These are phyloP conservation scores for Drosophila greeni DNA, from an alignment of 2,888 invertebrate genomes.

Conservation along the genomic window DNA sequence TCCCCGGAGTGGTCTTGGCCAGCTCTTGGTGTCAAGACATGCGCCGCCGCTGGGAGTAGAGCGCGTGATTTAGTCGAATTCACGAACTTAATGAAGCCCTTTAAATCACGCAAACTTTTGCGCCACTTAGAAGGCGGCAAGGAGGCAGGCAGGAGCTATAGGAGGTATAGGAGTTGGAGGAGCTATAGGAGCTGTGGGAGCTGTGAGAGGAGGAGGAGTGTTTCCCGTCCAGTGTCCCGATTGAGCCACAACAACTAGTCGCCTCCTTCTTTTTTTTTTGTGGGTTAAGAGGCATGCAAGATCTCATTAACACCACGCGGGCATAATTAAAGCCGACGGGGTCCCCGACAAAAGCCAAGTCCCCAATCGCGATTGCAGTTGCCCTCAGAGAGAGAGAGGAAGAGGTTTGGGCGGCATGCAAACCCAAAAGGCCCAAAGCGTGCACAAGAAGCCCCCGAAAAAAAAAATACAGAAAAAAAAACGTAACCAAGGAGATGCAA, in stretches of 20 bases:
- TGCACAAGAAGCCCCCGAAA: slow-evolving; percentile 27
- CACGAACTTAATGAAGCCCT: slow-evolving; percentile 80
- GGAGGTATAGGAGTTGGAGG: too few relatives aligned
- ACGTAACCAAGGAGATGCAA: slow-evolving; percentile 55
- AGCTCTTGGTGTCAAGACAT: slow-evolving; percentile 67
- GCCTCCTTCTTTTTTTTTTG: slow-evolving; percentile 1
- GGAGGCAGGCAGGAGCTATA: slow-evolving; percentile 1
- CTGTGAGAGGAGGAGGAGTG: slow-evolving; percentile 1
- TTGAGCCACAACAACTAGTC: slow-evolving; percentile 73
- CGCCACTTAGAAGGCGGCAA: slow-evolving; percentile 67
- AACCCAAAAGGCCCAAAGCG: slow-evolving; percentile 33
- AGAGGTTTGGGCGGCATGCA: slow-evolving; percentile 40
- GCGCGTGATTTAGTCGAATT: slow-evolving; percentile 80
- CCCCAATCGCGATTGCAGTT: slow-evolving; percentile 73
- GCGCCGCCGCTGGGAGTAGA: slow-evolving; percentile 59
- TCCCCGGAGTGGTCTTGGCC: slow-evolving; percentile 13
- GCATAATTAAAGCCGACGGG: slow-evolving; percentile 76
- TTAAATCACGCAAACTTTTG: slow-evolving; percentile 79
- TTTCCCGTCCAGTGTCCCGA: slow-evolving; percentile 40
- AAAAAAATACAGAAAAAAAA: slow-evolving; percentile 7
- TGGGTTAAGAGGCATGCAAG: slow-evolving; percentile 57
- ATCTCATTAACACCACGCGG: slow-evolving; percentile 78
- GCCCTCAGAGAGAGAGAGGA: slow-evolving; percentile 1
- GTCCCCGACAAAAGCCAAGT: slow-evolving; percentile 44
- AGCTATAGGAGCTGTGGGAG: background rate